Evolutionary conservation across 2,888 invertebrate genomes (phyloP).

Genomic region (Phengaris arion): DNA sequence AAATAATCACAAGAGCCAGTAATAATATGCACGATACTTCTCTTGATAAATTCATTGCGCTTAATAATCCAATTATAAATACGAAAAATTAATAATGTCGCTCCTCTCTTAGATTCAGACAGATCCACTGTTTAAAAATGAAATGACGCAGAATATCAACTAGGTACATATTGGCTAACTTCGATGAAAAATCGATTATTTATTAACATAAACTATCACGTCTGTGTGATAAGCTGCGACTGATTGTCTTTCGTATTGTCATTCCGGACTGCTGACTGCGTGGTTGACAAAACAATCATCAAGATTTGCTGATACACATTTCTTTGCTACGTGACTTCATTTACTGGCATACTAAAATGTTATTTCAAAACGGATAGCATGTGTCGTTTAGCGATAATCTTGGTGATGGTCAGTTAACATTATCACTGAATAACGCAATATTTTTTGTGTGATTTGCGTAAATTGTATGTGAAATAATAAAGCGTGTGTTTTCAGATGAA

Average conservation of each 20-base stretch:
- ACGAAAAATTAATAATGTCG: too few relatives aligned
- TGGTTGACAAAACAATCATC: slow-evolving; percentile 39
- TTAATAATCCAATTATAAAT: too few relatives aligned
- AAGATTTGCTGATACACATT: slow-evolving; percentile 35
- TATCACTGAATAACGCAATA: slow-evolving; percentile 31
- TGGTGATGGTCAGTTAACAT: slow-evolving; percentile 59
- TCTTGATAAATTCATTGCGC: slow-evolving; percentile 58
- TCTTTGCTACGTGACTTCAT: slow-evolving; percentile 48
- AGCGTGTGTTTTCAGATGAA: slow-evolving; percentile 37
- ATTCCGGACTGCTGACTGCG: slow-evolving; percentile 29
- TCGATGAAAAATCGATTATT: slow-evolving; percentile 37
- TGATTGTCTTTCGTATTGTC: slow-evolving; percentile 21
- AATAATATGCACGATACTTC: slow-evolving; percentile 46
- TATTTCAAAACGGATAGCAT: slow-evolving; percentile 50
- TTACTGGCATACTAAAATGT: slow-evolving; percentile 45
- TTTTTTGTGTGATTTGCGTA: slow-evolving; percentile 13
- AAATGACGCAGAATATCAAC: slow-evolving; percentile 34
- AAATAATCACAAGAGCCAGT: slow-evolving; percentile 47
- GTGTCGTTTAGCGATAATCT: slow-evolving; percentile 55
- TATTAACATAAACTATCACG: slow-evolving; percentile 28
- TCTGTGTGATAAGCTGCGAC: slow-evolving; percentile 29
- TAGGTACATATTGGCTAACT: slow-evolving; percentile 52
- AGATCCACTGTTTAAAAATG: neutral
- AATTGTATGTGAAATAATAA: slow-evolving; percentile 35
- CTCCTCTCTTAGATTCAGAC: neutral